Base-by-base conservation (phyloP, 2,888 invertebrate species). In the Limulus polyphemus region DNA sequence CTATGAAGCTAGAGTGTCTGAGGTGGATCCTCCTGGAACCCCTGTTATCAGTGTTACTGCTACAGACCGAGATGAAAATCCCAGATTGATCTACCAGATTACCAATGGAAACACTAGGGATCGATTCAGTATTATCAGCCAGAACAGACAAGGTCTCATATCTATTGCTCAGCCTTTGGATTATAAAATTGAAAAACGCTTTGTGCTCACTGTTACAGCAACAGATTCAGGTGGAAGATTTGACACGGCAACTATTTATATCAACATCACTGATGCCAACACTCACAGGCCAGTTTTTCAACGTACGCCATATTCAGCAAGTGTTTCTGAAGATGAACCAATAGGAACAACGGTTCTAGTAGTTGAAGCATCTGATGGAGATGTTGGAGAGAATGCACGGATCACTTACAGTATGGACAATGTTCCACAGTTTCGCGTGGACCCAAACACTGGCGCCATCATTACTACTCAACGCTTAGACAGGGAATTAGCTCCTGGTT, bases 241-340 rank as follows among this genome's bases (percentile, higher is more conserved):
- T 2, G 95, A 94, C 71, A 87, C 88, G 0, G 89, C 93, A 0
- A 86, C 89, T 59, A 88, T 97, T 13, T 88, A 90, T 73, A 87
- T 98, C 5, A 92, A 93, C 73, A 84, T 99, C 0, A 69, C 70
- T 3, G 95, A 95, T 77, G 93, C 94, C 0, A 97, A 97, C 76
- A 93, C 94, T 73, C 90, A 87, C 74, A 85, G 91, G 0, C 95
- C 95, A 0, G 87, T 87, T 1, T 97, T 97, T 73, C 90, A 93
- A 74, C 90, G 90, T 73, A 90, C 92, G 0, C 94, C 94, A 0
- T 95, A 95, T 74, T 85, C 88, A 1, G 87, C 90, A 2, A 86
- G 86, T 60, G 76, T 94, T 14, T 90, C 91, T 73, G 98, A 99
- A 80, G 93, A 97, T 77, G 88, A 91, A 0, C 87, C 90, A 0